Percentiles rank a stretch among this genome's conserved stretches.
These are phyloP conservation scores for Sitophilus oryzae DNA, from an alignment of 1,140 invertebrate species.

Conservation along the genomic window DNA sequence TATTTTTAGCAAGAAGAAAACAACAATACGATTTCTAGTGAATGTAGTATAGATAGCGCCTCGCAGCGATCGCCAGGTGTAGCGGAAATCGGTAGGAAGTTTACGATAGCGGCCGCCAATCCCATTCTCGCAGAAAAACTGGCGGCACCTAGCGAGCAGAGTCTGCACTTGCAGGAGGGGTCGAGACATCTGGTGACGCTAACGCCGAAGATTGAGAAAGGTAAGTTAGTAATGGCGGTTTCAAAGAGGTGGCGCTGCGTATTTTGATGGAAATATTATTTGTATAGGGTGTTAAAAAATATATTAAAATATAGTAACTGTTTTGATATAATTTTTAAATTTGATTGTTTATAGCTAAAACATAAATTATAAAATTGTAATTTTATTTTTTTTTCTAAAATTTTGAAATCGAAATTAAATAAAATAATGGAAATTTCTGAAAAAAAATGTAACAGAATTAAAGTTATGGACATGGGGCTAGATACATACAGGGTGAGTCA, in stretches of 20 bases:
- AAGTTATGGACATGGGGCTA: no score
- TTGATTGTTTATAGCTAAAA: no score
- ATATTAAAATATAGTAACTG: no score
- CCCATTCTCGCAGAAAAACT: slow-evolving; percentile 66
- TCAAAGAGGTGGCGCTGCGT: neutral
- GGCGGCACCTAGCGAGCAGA: slow-evolving; percentile 50
- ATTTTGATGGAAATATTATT: neutral
- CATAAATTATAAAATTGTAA: no score
- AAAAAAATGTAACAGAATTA: no score
- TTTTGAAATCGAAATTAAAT: no score
- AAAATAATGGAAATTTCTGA: no score
- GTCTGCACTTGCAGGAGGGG: slow-evolving; percentile 20
- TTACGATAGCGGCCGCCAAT: slow-evolving; percentile 75
- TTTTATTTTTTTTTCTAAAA: no score
- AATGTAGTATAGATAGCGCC: slow-evolving; percentile 28
- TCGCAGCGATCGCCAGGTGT: slow-evolving; percentile 45
- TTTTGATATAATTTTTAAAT: no score
- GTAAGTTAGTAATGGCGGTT: slow-evolving; percentile 24
- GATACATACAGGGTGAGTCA: no score
- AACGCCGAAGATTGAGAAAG: slow-evolving; percentile 44
- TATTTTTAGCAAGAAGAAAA: slow-evolving; percentile 44
- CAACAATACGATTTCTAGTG: slow-evolving; percentile 36
- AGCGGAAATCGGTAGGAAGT: slow-evolving; percentile 52
- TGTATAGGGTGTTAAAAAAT: slow-evolving; percentile 1
- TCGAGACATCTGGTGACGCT: slow-evolving; percentile 39